A percentile compares a stretch with the other conserved stretches of the same genome.
phyloP scores from a whole-genome alignment of 2,113 vertebrate species.

The Toxotes jaculatrix region DNA sequence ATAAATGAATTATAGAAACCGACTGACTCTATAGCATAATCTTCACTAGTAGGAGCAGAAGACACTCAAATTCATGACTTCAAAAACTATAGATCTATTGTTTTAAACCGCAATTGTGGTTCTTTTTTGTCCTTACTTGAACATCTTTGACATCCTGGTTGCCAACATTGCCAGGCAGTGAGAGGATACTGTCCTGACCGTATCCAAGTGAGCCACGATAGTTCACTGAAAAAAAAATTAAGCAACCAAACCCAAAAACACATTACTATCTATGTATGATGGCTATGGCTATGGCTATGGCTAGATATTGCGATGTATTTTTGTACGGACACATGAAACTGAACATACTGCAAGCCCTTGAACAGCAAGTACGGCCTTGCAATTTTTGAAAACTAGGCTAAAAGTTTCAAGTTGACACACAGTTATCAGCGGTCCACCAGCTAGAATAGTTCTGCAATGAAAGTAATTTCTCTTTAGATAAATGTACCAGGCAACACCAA shows the following conservation, averaged over 20 bases:
- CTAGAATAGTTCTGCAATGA: background rate
- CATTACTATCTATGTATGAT: background rate
- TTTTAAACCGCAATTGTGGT: background rate
- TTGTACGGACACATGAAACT: background rate
- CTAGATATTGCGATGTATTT: background rate
- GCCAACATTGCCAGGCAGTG: conserved; percentile 91
- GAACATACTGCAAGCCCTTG: background rate
- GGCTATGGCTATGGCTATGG: too few relatives aligned
- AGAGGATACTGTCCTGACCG: conserved; percentile 92
- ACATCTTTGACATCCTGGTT: conserved; percentile 93
- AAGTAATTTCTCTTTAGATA: background rate
- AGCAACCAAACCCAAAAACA: background rate
- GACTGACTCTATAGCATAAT: background rate
- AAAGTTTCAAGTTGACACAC: background rate
- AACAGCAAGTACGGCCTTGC: background rate
- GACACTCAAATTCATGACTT: background rate
- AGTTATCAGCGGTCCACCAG: background rate
- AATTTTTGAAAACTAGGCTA: background rate
- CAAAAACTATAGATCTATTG: background rate
- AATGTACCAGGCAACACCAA: background rate
- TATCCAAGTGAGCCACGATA: conserved; percentile 94
- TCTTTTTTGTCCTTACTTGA: conserved; percentile 86
- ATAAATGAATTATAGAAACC: background rate
- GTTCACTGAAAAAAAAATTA: conserved; percentile 86
- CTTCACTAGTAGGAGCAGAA: background rate